Percentiles rank a stretch among this genome's conserved stretches.
Evolutionary conservation across 2,888 invertebrate genomes (phyloP).

Genomic region (Chrysomela aeneicollis): DNA sequence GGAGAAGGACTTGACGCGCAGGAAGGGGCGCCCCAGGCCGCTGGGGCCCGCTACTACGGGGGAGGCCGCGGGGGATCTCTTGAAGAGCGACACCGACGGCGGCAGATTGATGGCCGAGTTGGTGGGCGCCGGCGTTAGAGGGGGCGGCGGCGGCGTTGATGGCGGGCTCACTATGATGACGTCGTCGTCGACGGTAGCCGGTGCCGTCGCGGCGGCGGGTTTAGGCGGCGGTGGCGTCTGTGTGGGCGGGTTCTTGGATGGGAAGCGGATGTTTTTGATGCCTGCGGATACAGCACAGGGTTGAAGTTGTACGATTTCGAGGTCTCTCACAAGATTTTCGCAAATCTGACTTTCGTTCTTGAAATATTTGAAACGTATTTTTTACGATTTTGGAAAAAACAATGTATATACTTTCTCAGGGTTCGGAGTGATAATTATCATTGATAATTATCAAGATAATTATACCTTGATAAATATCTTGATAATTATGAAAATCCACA

Average conservation of each 20-base stretch:
- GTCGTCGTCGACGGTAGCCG: slow-evolving; percentile 59
- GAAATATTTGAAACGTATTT: no score
- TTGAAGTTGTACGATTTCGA: no score
- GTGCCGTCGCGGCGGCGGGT: slow-evolving; percentile 25
- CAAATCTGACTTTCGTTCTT: no score
- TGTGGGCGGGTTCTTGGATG: slow-evolving; percentile 58
- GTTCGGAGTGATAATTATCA: no score
- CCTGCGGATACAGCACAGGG: slow-evolving; percentile 37
- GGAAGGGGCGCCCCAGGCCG: slow-evolving; percentile 32
- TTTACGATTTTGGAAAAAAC: no score
- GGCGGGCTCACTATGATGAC: slow-evolving; percentile 63
- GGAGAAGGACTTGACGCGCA: slow-evolving; percentile 53
- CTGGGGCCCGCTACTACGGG: slow-evolving; percentile 21
- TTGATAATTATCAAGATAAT: no score
- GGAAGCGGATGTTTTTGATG: slow-evolving; percentile 60
- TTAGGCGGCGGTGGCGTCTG: slow-evolving; percentile 58
- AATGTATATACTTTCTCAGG: no score
- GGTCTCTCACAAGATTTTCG: no score
- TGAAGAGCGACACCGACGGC: slow-evolving; percentile 23
- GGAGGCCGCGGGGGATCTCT: slow-evolving; percentile 8
- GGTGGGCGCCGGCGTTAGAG: slow-evolving; percentile 25
- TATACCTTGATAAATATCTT: no score
- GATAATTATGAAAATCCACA: no score
- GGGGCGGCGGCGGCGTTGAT: slow-evolving; percentile 31
- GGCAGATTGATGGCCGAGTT: slow-evolving; percentile 24